phyloP scores from a whole-genome alignment of 1,140 invertebrate genomes.

The Brachionus koreanus region DNA sequence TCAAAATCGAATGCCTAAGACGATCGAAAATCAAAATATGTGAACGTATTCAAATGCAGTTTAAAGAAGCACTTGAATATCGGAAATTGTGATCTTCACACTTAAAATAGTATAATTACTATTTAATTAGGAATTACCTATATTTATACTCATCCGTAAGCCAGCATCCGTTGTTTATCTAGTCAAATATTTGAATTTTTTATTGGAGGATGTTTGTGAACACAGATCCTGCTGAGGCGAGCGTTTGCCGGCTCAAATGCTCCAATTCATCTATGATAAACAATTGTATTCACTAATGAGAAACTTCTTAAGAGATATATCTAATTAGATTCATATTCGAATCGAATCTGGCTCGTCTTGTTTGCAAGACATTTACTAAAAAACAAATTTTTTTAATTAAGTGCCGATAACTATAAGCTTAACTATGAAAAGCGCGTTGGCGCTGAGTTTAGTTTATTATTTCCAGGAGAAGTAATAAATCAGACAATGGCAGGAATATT shows the following conservation, averaged over 20 bases:
- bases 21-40: background rate
- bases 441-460: background rate
- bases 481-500: background rate
- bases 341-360: background rate
- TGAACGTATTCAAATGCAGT: background rate
- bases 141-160: background rate
- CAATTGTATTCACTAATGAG: background rate
- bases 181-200: background rate
- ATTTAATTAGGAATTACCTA: background rate
- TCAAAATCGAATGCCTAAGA: background rate
- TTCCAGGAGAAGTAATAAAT: background rate
- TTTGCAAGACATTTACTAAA: background rate
- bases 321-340: background rate
- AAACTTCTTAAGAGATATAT: background rate
- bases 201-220: background rate
- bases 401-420: background rate
- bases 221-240: background rate
- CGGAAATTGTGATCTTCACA: constrained; percentile 5
- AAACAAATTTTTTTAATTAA: background rate
- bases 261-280: background rate
- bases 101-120: background rate
- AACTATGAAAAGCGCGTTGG: background rate
- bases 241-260: background rate
- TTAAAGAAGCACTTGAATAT: background rate
- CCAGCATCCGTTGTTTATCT: background rate